phyloP scores from a whole-genome alignment of 2,888 invertebrate genomes.

The Sipha maydis region DNA sequence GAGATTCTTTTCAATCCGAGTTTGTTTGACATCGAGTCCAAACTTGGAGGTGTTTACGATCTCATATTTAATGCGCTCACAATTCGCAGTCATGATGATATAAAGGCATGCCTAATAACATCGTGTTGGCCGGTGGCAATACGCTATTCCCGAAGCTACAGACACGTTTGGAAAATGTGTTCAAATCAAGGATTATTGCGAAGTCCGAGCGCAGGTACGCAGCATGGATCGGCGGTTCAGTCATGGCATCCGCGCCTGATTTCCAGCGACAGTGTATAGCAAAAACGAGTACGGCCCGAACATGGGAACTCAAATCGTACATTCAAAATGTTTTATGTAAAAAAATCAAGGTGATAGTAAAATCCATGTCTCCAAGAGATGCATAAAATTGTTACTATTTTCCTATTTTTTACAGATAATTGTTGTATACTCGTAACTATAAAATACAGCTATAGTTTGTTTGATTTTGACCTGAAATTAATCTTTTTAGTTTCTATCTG shows the following conservation, averaged over 20 bases:
- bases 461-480: too few species aligned
- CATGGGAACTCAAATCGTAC: conserved; percentile 95
- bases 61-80: conserved; percentile 92
- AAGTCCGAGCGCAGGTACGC: conserved; percentile 97
- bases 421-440: too few species aligned
- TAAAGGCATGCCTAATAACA: conserved; percentile 91
- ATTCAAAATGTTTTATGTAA: conserved; percentile 86
- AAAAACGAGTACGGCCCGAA: conserved; percentile 97
- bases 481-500: too few species aligned
- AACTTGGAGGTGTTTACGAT: conserved; percentile 88
- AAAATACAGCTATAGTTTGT: too few species aligned
- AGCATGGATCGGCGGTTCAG: conserved; percentile 98
- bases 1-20: conserved; percentile 91
- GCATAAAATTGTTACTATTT: too few species aligned
- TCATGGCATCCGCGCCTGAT: conserved; percentile 88
- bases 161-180: conserved; percentile 97
- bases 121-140: conserved; percentile 78
- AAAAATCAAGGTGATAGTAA: neutral
- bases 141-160: conserved; percentile 98
- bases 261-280: conserved; percentile 91
- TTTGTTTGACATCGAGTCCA: conserved; percentile 82
- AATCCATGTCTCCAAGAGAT: too few species aligned
- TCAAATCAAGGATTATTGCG: conserved; percentile 83
- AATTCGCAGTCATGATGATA: conserved; percentile 93
- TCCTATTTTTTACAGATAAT: too few species aligned